phyloP scores from a whole-genome alignment of 2,888 invertebrate genomes.

The Cephus rjabovi region DNA sequence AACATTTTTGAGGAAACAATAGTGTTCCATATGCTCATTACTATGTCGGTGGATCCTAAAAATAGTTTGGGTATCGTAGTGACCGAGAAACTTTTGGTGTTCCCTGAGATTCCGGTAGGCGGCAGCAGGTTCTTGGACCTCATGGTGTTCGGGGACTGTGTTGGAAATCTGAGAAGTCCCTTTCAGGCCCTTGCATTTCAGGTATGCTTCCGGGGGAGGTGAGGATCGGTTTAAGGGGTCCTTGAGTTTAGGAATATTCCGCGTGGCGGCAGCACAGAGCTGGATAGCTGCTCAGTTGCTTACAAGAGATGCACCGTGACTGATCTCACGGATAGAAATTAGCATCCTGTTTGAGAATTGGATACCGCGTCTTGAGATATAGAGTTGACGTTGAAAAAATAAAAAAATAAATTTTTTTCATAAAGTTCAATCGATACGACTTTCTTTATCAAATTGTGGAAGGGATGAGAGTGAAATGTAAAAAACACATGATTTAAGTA shows the following conservation, averaged over 20 bases:
- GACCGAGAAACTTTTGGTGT: conserved; percentile 25
- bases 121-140: conserved; percentile 50
- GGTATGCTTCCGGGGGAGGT: conserved; percentile 13
- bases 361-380: not conserved
- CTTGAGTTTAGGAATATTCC: conserved; percentile 21
- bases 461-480: conserved; percentile 28
- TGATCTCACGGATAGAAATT: conserved; percentile 6
- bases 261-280: conserved; percentile 45
- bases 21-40: not conserved
- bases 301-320: conserved; percentile 26
- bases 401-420: not conserved
- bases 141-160: not conserved
- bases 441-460: not conserved
- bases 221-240: conserved; percentile 28
- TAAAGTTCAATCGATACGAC: not conserved
- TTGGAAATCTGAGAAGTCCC: not conserved
- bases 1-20: not conserved
- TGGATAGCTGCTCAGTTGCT: conserved; percentile 29
- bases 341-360: not conserved
- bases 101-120: conserved; percentile 42
- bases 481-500: conserved; percentile 35
- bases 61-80: not conserved
- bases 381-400: not conserved
- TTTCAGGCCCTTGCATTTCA: not conserved
- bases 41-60: not conserved